phyloP scores from a whole-genome alignment of 2,888 invertebrate species.

The Acanthoscelides obtectus region DNA sequence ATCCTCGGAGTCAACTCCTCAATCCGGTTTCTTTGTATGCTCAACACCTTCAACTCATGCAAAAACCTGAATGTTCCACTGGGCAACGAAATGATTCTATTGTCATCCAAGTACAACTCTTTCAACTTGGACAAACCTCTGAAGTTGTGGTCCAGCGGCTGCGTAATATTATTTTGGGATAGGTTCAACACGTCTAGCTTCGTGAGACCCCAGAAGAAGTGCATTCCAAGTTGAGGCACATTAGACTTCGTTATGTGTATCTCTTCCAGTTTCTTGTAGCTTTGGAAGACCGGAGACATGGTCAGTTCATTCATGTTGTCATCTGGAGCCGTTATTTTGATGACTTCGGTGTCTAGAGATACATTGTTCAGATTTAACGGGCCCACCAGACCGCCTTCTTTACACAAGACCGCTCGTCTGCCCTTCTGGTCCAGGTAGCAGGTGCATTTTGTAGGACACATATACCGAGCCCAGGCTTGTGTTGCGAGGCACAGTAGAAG shows the following conservation, averaged over 20 bases:
- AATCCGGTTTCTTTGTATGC: constrained; percentile 65
- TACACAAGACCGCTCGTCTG: constrained; percentile 56
- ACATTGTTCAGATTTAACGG: constrained; percentile 59
- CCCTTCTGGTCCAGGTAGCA: constrained; percentile 56
- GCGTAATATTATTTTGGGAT: constrained; percentile 71
- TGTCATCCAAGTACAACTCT: constrained; percentile 69
- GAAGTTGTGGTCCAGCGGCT: constrained; percentile 69
- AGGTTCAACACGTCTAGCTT: constrained; percentile 59
- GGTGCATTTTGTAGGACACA: constrained; percentile 63
- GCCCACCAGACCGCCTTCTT: constrained; percentile 58
- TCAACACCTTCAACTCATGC: constrained; percentile 58
- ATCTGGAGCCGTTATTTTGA: constrained; percentile 64
- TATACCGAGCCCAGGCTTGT: constrained; percentile 18
- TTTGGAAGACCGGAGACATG: constrained; percentile 65
- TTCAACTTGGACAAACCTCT: constrained; percentile 66
- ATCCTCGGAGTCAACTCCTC: constrained; percentile 64
- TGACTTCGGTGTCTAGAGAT: constrained; percentile 54
- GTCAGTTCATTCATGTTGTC: constrained; percentile 59
- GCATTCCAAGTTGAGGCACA: constrained; percentile 72
- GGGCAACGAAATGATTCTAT: constrained; percentile 71
- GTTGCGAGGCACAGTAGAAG: constrained; percentile 14
- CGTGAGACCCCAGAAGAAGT: constrained; percentile 71
- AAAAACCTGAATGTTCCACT: constrained; percentile 69
- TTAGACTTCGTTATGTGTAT: constrained; percentile 73
- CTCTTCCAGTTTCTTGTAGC: constrained; percentile 57